Base-by-base conservation (phyloP, 2,888 invertebrate species). In the Melanchra persicariae region DNA sequence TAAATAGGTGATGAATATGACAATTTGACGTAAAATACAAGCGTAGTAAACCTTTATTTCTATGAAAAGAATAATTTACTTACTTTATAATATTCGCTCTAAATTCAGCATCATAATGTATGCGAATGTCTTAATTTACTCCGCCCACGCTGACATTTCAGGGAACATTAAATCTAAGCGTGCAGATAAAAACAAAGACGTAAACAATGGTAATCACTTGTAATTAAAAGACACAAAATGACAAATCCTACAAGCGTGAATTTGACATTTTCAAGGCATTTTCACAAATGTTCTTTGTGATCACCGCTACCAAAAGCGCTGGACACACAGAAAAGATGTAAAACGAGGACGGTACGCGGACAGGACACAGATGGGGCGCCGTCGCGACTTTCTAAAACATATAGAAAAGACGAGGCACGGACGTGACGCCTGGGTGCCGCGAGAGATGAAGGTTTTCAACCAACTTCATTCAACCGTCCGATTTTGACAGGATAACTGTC, bases 131-230 rank as follows among this genome's bases (percentile, higher is more conserved):
- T 49, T 67, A 10, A 63, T 69, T 54, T 43, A 17, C 30, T 30
- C n/a, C 45, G 34, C 81, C 61, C 62, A 75, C 75, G 55, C 59
- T 54, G 64, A 57, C 57, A 67, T 83, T 82, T 71, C 68, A 61
- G 47, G 67, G 47, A 40, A 64, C 75, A 70, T 75, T 70, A 68
- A 79, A 67, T 60, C 26, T 75, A 59, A 65, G 34, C 9, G 67
- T 47, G 37, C 40, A 68, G 37, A 69, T 79, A 70, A 82, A 67
- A 81, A 82, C 54, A 70, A 82, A 69, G 37, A 55, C 61, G 60
- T 79, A 69, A 49, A 60, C 60, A 77, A 77, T 58, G 67, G 22
- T 58, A 70, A 76, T 66, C 47, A 60, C 43, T 30, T 24, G 70
- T 49, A 61, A 81, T 81, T 59, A 70, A 66, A 51, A 65, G 45